A percentile compares a stretch with the other conserved stretches of the same genome.
These are phyloP conservation scores for Sminthurinus signatus DNA, from an alignment of 1,140 invertebrate genomes.

Conservation along the genomic window DNA sequence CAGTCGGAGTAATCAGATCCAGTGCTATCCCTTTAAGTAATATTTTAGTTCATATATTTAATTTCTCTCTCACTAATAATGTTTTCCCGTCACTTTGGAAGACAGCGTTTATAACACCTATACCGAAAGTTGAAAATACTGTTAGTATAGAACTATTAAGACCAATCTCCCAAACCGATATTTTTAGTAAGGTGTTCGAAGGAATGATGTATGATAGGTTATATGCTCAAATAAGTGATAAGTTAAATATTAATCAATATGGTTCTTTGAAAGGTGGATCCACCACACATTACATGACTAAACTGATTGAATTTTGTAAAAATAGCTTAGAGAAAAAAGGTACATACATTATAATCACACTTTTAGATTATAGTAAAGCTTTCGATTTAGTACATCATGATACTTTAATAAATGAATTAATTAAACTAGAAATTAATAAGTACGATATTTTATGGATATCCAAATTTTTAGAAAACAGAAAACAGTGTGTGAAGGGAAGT, in stretches of 20 bases:
- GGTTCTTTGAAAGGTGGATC: not conserved
- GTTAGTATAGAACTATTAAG: not conserved
- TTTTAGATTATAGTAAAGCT: constrained; percentile 12
- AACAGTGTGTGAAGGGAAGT: constrained; percentile 6
- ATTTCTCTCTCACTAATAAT: not conserved
- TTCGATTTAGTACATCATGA: constrained; percentile 19
- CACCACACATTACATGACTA: not conserved
- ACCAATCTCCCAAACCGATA: constrained; percentile 14
- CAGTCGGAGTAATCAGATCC: not conserved
- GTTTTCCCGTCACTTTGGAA: not conserved
- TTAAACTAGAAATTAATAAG: not conserved
- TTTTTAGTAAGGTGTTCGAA: constrained; percentile 14
- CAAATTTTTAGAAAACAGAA: constrained; percentile 3
- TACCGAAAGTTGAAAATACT: not conserved
- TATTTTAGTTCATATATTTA: not conserved
- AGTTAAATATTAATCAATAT: not conserved
- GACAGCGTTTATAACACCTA: not conserved
- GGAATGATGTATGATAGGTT: constrained; percentile 12
- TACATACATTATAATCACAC: constrained; percentile 5
- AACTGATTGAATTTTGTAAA: not conserved
- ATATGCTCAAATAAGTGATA: not conserved
- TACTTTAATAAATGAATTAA: constrained; percentile 1
- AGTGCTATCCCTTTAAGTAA: not conserved
- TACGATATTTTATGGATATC: constrained; percentile 12
- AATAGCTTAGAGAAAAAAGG: constrained; percentile 2